phyloP scores from a whole-genome alignment of 64 coral and sea anemone genomes.

The Catalaphyllia jardinei region DNA sequence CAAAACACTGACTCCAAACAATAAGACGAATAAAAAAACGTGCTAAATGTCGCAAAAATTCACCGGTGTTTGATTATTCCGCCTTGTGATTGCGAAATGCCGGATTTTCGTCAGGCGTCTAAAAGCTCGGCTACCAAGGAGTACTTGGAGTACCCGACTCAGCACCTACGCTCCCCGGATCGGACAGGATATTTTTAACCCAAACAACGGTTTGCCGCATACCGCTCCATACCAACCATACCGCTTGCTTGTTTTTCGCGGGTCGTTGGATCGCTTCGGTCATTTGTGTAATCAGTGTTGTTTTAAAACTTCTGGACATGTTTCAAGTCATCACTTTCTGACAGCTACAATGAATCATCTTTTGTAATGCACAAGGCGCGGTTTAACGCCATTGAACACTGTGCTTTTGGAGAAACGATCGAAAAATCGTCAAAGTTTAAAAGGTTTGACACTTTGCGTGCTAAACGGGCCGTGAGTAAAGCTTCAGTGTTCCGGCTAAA shows the following conservation, averaged over 20 bases:
- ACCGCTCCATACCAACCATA: neutral
- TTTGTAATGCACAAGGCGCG: conserved; percentile 10
- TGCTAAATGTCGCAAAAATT: neutral
- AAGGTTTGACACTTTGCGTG: neutral
- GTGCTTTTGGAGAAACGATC: neutral
- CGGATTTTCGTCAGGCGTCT: conserved; percentile 3
- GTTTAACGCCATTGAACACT: neutral
- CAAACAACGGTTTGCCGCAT: conserved; percentile 13
- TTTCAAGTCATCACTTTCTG: conserved; percentile 24
- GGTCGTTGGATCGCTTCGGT: neutral
- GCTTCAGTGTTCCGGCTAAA: neutral
- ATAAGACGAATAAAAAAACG: neutral
- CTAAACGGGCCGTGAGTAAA: neutral
- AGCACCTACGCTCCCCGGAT: neutral
- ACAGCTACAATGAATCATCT: conserved; percentile 25
- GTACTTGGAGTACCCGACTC: neutral
- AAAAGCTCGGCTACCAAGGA: conserved; percentile 20
- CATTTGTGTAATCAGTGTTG: conserved; percentile 5
- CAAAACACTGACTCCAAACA: no score
- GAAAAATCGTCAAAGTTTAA: neutral
- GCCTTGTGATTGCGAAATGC: neutral
- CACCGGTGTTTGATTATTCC: no score
- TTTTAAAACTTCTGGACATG: neutral
- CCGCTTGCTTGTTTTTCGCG: neutral
- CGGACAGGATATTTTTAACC: neutral